phyloP scores from a whole-genome alignment of 2,888 invertebrate genomes.

The Xylophagus ater region DNA sequence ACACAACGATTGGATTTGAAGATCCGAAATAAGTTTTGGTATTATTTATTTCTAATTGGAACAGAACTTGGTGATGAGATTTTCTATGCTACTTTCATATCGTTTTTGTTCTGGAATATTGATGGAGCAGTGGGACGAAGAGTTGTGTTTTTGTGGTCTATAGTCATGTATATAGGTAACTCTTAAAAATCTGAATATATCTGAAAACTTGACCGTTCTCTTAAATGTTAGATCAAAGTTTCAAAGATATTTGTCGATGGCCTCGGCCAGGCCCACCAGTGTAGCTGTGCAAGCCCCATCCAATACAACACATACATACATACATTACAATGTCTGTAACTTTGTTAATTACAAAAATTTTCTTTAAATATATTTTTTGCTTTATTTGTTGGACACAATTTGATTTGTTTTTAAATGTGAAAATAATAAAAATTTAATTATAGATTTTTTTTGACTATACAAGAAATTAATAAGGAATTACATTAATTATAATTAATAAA shows the following conservation, averaged over 20 bases:
- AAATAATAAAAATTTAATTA: no score
- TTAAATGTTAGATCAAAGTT: constrained; percentile 57
- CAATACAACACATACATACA: no score
- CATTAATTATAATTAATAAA: no score
- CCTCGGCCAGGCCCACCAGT: constrained; percentile 80
- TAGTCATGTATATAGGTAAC: constrained; percentile 73
- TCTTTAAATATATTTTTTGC: no score
- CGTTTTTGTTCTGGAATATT: constrained; percentile 91
- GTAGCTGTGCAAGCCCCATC: no score
- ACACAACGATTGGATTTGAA: no score
- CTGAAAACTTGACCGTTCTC: background rate
- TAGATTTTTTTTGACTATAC: no score
- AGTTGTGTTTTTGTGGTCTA: constrained; percentile 71
- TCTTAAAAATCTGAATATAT: background rate
- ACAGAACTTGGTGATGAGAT: constrained; percentile 82
- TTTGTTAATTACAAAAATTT: no score
- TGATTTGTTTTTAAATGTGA: no score
- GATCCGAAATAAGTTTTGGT: constrained; percentile 70
- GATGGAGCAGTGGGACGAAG: constrained; percentile 77
- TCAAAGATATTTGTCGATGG: constrained; percentile 81
- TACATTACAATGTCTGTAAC: no score
- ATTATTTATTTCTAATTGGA: constrained; percentile 72
- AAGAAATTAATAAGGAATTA: no score
- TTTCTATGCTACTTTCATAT: constrained; percentile 84
- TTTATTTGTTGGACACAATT: no score